Conservation (phyloP, 2,888 invertebrate genomes). For the Frankliniella fusca region DNA sequence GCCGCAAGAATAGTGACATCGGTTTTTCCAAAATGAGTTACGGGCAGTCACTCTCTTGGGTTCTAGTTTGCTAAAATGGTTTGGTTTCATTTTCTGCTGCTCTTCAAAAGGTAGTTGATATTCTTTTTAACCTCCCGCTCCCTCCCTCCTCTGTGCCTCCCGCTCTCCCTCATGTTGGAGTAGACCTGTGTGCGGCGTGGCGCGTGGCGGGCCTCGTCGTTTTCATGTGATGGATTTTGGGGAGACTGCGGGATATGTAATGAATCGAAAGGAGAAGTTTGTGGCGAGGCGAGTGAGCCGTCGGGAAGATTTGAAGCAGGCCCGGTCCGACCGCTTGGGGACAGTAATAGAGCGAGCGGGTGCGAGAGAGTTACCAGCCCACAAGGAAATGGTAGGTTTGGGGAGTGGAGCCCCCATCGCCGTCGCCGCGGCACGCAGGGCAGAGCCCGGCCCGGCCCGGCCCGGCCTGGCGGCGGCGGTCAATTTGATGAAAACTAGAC, state of each 20-base stretch:
- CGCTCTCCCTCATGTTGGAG: not conserved
- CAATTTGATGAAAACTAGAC: conserved; percentile 20
- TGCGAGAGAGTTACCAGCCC: not conserved
- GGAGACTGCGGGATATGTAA: not conserved
- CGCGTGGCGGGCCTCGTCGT: not conserved
- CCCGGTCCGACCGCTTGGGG: not conserved
- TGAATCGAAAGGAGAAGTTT: not conserved
- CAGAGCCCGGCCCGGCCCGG: not conserved
- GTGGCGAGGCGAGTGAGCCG: not conserved
- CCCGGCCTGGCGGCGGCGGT: not conserved
- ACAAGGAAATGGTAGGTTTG: not conserved
- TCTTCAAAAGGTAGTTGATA: no score
- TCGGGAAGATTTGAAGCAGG: not conserved
- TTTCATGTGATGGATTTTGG: not conserved
- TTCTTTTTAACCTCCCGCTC: no score
- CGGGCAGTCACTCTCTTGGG: no score
- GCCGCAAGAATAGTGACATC: no score
- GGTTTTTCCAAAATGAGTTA: no score
- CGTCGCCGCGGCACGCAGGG: not conserved
- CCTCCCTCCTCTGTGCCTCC: no score
- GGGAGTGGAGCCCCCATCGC: not conserved
- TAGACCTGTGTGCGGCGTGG: not conserved
- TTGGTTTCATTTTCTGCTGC: no score
- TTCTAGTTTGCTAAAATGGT: no score
- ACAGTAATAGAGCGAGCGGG: not conserved